Evolutionary conservation across 2,113 vertebrate species (phyloP), one percentile per base, ranked within the genome.

Genomic region (Callionymus lyra): DNA sequence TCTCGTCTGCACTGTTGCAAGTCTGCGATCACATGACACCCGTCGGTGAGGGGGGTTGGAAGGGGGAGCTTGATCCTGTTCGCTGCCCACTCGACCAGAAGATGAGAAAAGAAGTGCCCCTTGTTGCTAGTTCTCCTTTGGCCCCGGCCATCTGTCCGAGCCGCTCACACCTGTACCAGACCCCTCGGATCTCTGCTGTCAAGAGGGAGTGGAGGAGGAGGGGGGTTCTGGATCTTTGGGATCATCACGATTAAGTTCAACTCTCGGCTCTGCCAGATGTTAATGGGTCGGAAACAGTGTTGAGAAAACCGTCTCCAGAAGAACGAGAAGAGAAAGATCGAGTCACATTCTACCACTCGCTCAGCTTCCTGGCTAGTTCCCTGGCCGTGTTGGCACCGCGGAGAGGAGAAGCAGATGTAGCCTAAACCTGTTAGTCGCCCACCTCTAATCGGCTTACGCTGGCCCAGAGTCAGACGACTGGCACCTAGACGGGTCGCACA

Each of bases 361-460:
- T n/a, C n/a, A 53, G 54, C 47, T 52, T 31, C 35, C 42, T 47
- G 67, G 63, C 50, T 12, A 37, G 45, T 44, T 51, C 13, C 16
- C 62, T n/a, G 47, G 59, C 53, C 43, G 14, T 68, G 42, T 76
- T 82, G 82, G 81, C 81, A 74, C 13, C 48, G 33, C 54, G 53
- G 68, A 58, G 65, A 63, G 68, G 51, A 58, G 57, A 81, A 75
- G 59, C 84, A 85, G 84, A 83, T 85, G 84, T 77, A 74, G 50
- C 50, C 60, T 80, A 83, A 80, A 74, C 76, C 80, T 79, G 81
- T 80, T 83, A 81, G 77, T 74, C 70, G 57, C 62, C 76, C 74
- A 76, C 76, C 71, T 82, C 70, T 84, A 86, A 87, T 86, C 80
- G 72, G 84, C 84, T 85, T 87, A 86, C 75, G 57, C 55, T 84